Evolutionary conservation across 92 coral and sea anemone species (phyloP), one percentile per base, ranked within the genome.

Genomic region (Parazoanthus darwini): DNA sequence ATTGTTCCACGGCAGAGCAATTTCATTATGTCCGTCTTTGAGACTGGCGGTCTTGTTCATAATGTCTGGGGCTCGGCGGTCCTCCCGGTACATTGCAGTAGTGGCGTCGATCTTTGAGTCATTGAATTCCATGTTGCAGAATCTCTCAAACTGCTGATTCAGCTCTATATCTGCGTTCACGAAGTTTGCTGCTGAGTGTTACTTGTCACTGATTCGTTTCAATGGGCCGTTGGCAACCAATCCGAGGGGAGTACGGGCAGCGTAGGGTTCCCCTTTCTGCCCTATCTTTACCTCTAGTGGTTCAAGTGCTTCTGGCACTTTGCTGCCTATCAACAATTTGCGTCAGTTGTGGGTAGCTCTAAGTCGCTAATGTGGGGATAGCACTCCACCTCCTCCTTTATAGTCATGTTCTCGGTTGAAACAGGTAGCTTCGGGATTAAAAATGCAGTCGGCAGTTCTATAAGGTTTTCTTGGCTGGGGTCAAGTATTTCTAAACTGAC

Each of bases 1-100:
- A 20, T 76, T 66, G 73, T 48, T 80, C 94, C 94, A 91, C 23
- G 91, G 94, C 70, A 94, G 74, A 6, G 91, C 94, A 8, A 92
- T 81, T 33, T 82, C 76, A 81, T 94, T 90, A 65, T 92, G 94
- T 0, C 94, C 94, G 14, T 92, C 87, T 54, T 77, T 63, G 48
- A 88, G 68, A 13, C 71, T 25, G 9, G 67, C 82, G 20, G 92
- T 92, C 7, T 86, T 82, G 33, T 74, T 63, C 96, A 92, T 92
- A 70, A 94, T 90, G 25, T 77, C 85, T 6, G 88, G 35, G 3
- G 93, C 91, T 9, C 76, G 91, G 54, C 68, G 81, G 75, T 90
- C 91, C 22, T 92, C 72, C 22, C 56, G 88, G 35, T 91, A 90
- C 93, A 88, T 81, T 16, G 90, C 38, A 73, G 71, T 77, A 26